These are phyloP conservation scores for Nomada ruficornis DNA, from an alignment of 2,888 invertebrate genomes.

Conservation along the genomic window DNA sequence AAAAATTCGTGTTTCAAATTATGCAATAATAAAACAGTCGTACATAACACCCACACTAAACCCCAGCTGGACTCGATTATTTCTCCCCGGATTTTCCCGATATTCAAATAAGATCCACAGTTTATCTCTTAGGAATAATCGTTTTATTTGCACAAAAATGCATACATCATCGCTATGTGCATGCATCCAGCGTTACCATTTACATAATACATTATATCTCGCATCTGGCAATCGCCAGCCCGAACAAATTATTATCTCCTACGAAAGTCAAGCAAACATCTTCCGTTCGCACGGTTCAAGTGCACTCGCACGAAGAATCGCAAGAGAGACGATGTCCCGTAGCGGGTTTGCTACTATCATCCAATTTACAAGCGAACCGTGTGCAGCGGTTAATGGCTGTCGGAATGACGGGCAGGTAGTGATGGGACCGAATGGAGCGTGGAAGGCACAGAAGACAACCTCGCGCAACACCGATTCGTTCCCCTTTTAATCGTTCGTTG, in stretches of 20 bases:
- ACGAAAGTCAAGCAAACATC: background rate
- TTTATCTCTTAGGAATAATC: background rate
- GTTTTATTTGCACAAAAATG: background rate
- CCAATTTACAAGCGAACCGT: constrained; percentile 64
- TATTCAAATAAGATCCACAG: background rate
- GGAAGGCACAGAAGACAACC: too few species aligned
- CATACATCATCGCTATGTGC: background rate
- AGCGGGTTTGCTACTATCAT: constrained; percentile 64
- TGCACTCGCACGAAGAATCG: constrained; percentile 44
- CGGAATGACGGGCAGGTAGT: constrained; percentile 45
- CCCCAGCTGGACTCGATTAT: background rate
- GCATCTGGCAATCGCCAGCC: too few species aligned
- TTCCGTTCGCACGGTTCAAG: constrained; percentile 5
- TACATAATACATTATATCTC: background rate
- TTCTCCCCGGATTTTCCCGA: background rate
- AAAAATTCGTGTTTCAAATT: too few species aligned
- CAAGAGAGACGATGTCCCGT: constrained; percentile 52
- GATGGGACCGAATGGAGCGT: constrained; percentile 42
- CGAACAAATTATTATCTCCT: background rate
- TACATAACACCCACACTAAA: too few species aligned
- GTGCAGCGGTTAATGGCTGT: constrained; percentile 58
- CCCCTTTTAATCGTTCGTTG: too few species aligned
- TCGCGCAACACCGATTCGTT: too few species aligned
- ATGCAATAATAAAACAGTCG: too few species aligned
- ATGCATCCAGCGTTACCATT: background rate